These are phyloP conservation scores for Dissostichus mawsoni DNA, from an alignment of 2,113 vertebrate genomes.

Conservation along the genomic window DNA sequence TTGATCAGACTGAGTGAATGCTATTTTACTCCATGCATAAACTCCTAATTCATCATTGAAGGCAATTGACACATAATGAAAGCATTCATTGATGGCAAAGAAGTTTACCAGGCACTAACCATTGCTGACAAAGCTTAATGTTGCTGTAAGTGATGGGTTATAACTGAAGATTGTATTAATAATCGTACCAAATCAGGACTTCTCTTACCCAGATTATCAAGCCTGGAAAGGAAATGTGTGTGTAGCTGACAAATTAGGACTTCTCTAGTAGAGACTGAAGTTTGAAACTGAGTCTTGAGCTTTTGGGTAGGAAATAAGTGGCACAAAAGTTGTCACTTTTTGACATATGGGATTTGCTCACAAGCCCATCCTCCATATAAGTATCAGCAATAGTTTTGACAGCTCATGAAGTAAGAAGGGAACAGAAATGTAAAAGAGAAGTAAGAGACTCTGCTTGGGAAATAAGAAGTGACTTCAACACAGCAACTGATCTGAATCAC, in stretches of 20 bases:
- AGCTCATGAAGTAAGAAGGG: not conserved
- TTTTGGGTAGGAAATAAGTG: not conserved
- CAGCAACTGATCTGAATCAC: conserved; percentile 30
- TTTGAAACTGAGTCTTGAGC: not conserved
- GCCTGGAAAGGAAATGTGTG: not conserved
- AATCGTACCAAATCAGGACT: not conserved
- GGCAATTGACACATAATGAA: not conserved
- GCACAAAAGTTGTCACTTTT: conserved; percentile 5
- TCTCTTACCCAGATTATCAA: not conserved
- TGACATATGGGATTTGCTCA: not conserved
- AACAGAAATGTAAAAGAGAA: conserved; percentile 12
- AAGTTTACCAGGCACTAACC: not conserved
- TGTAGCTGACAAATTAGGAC: not conserved
- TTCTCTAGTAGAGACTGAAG: not conserved
- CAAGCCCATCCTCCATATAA: conserved; percentile 1
- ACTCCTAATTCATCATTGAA: no score
- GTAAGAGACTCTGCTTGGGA: conserved; percentile 8
- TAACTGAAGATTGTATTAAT: not conserved
- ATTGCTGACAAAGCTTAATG: not conserved
- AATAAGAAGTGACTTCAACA: not conserved
- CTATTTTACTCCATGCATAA: not conserved
- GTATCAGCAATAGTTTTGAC: conserved; percentile 22
- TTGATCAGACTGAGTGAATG: not conserved
- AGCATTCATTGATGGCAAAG: not conserved
- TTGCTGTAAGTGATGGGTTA: not conserved